Percentiles rank a stretch among this genome's conserved stretches.
Conservation (phyloP, 2,113 vertebrate genomes). For the Antechinus stuartii region DNA sequence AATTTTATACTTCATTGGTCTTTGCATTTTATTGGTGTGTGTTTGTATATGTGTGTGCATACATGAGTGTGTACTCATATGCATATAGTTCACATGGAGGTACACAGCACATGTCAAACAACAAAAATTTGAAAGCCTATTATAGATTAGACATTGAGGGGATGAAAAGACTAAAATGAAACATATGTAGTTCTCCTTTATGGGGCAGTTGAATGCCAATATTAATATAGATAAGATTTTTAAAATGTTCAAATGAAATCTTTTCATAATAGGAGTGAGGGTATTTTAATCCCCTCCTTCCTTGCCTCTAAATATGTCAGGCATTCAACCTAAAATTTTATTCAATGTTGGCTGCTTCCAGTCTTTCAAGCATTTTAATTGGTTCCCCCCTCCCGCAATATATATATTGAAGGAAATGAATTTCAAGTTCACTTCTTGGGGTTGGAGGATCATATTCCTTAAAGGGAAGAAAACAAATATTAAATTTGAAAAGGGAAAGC, state of each 20-base stretch:
- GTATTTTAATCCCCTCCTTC: conserved; percentile 65
- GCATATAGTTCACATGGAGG: background rate
- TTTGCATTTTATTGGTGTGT: background rate
- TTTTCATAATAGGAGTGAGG: conserved; percentile 61
- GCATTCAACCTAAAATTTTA: conserved; percentile 71
- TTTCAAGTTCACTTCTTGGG: conserved; percentile 68
- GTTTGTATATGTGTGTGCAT: too few species aligned
- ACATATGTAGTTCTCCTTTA: background rate
- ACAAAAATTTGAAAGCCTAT: background rate
- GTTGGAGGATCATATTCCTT: conserved; percentile 41
- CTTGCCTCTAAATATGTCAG: conserved; percentile 62
- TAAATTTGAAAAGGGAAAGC: background rate
- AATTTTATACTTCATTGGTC: background rate
- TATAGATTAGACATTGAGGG: background rate
- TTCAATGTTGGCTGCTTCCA: conserved; percentile 43
- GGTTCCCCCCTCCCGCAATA: conserved; percentile 30
- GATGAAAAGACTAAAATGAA: background rate
- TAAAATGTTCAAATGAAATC: conserved; percentile 13
- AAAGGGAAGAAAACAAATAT: conserved; percentile 48
- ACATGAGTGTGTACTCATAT: background rate
- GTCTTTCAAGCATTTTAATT: conserved; percentile 72
- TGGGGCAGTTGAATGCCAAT: background rate
- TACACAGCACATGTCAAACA: background rate
- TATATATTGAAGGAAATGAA: conserved; percentile 57
- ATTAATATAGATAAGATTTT: background rate